A percentile compares a stretch with the other conserved stretches of the same genome.
Evolutionary conservation across 2,797 vertebrate species (phyloP).

Genomic region (Chiroxiphia lanceolata): DNA sequence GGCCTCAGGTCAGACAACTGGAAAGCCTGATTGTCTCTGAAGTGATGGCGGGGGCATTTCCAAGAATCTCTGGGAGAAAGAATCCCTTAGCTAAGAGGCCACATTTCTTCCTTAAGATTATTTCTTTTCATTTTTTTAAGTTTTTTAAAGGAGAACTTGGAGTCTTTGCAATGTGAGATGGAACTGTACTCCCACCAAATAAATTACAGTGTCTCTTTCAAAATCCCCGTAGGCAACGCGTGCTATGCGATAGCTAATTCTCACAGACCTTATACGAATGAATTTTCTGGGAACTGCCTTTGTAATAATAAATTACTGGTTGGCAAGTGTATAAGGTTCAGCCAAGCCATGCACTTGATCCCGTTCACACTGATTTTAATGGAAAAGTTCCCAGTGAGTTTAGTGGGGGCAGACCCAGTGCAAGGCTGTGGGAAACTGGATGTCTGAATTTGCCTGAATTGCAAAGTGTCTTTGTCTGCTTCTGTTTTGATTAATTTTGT

Average conservation of each 20-base stretch:
- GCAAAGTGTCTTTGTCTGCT: background rate
- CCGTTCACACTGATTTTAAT: background rate
- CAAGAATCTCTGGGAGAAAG: background rate
- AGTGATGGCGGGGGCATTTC: background rate
- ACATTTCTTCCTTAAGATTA: background rate
- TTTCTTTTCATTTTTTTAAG: background rate
- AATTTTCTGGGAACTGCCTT: constrained; percentile 34
- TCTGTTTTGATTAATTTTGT: background rate
- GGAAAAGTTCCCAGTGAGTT: constrained; percentile 21
- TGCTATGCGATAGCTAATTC: constrained; percentile 4
- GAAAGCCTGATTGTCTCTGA: constrained; percentile 9
- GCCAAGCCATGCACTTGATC: background rate
- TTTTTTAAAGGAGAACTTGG: background rate
- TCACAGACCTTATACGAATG: background rate
- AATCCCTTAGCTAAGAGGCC: background rate
- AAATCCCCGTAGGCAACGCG: accelerated
- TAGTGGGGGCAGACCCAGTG: background rate
- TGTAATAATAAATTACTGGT: constrained; percentile 34
- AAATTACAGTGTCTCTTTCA: constrained; percentile 12
- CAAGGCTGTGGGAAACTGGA: background rate
- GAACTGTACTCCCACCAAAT: background rate
- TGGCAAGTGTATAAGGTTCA: constrained; percentile 19
- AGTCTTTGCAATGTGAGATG: background rate
- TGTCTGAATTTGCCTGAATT: background rate
- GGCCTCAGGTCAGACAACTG: constrained; percentile 21